Evolutionary conservation across 2,888 invertebrate genomes (phyloP), one percentile per base, ranked within the genome.

Genomic region (Aromia moschata): DNA sequence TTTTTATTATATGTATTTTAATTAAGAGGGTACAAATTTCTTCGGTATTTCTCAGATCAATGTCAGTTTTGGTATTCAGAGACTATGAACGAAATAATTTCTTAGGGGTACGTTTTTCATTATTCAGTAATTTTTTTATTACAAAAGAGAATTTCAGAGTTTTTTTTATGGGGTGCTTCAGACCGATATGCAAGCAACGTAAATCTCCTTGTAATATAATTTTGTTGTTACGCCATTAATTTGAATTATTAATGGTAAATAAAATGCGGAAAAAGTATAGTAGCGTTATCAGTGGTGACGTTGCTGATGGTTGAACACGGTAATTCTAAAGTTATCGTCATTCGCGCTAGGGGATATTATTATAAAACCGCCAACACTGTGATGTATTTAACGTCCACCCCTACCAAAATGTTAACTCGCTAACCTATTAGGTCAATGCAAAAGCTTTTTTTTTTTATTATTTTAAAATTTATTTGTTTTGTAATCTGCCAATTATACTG

Each of bases 261-360:
- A 43, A 43, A 43, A 43, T 43, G 43, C 14, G 11, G 25, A 51
- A 51, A 25, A 51, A 37, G 49, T 51, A 59, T 36, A 41, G 37
- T 18, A 36, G 7, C 59, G 62, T 68, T 68, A 68, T 68, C 68
- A 64, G 61, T 51, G 43, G 25, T 43, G 43, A 54, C 57, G 54
- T 55, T 58, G 64, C 63, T 62, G 65, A 64, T 58, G 65, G 60
- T 60, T 63, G 62, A 65, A 60, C 64, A 64, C 65, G 58, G 61
- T 62, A 59, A 65, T 64, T 65, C 46, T 57, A 58, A 63, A 65
- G 58, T 64, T 68, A 68, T 65, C 67, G 65, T 60, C 58, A 63
- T 68, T 64, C 61, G 62, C 64, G 65, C 67, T 62, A 65, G 51
- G 61, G 55, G 57, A n/a, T n/a, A n/a, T n/a, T n/a, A n/a, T n/a